Percentiles rank a stretch among this genome's conserved stretches.
These are phyloP conservation scores for Fulica atra DNA, from an alignment of 2,113 vertebrate genomes.

Conservation along the genomic window DNA sequence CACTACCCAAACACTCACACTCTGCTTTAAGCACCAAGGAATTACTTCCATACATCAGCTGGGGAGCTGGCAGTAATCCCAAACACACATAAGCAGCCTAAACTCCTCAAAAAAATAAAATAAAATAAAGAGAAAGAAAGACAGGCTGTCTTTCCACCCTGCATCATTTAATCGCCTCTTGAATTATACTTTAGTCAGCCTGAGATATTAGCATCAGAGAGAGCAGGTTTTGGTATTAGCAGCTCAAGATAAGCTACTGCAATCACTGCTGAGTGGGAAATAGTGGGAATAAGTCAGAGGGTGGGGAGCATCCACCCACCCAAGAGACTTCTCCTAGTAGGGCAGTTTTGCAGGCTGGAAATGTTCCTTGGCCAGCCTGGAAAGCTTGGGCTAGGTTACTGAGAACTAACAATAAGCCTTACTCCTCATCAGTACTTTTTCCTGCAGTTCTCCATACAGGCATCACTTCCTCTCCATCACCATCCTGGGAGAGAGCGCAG, in stretches of 20 bases:
- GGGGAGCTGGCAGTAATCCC: not conserved
- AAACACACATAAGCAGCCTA: not conserved
- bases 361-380: not conserved
- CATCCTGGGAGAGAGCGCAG: accelerated
- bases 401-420: not conserved
- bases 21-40: not conserved
- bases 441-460: not conserved
- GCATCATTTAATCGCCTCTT: not conserved
- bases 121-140: not conserved
- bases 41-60: slow-evolving; percentile 28
- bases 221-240: not conserved
- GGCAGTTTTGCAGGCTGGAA: not conserved
- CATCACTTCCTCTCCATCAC: not conserved
- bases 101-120: not conserved
- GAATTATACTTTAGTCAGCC: not conserved
- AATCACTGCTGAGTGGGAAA: not conserved
- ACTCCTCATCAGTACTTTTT: not conserved
- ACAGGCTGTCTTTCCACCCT: not conserved
- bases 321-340: not conserved
- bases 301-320: not conserved
- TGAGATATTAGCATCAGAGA: not conserved
- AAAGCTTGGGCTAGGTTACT: not conserved
- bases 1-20: not conserved
- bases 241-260: not conserved
- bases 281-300: not conserved